These are phyloP conservation scores for Ceraclea dissimilis DNA, from an alignment of 2,888 invertebrate genomes.

Conservation along the genomic window DNA sequence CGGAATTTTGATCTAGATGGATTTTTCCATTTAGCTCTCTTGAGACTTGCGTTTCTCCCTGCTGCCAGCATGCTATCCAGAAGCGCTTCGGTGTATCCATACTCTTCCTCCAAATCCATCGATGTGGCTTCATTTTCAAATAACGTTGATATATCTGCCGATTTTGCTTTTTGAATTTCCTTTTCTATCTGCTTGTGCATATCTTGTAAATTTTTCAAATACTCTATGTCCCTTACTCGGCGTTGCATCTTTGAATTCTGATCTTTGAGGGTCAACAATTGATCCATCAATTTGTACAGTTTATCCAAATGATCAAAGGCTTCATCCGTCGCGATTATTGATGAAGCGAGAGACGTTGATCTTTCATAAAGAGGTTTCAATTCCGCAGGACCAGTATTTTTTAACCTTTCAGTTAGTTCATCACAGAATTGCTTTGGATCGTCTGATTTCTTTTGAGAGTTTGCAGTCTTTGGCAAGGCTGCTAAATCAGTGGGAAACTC, in stretches of 20 bases:
- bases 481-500: constrained; percentile 38
- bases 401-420: constrained; percentile 32
- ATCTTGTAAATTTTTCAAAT: constrained; percentile 57
- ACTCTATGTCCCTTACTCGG: constrained; percentile 64
- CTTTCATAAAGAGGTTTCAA: constrained; percentile 44
- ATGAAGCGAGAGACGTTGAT: constrained; percentile 48
- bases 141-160: constrained; percentile 38
- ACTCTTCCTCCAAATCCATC: constrained; percentile 54
- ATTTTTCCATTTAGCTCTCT: constrained; percentile 45
- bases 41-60: constrained; percentile 44
- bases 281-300: constrained; percentile 68
- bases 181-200: constrained; percentile 47
- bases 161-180: constrained; percentile 39
- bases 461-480: constrained; percentile 37
- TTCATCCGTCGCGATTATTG: constrained; percentile 52
- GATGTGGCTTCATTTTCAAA: constrained; percentile 45
- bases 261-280: constrained; percentile 62
- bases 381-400: constrained; percentile 34
- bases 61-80: constrained; percentile 57
- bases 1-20: constrained; percentile 38
- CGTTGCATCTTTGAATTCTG: constrained; percentile 62
- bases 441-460: constrained; percentile 33
- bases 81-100: constrained; percentile 53
- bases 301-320: constrained; percentile 75
- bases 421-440: constrained; percentile 37